phyloP scores from a whole-genome alignment of 2,888 invertebrate species.

The Crematogaster levior region DNA sequence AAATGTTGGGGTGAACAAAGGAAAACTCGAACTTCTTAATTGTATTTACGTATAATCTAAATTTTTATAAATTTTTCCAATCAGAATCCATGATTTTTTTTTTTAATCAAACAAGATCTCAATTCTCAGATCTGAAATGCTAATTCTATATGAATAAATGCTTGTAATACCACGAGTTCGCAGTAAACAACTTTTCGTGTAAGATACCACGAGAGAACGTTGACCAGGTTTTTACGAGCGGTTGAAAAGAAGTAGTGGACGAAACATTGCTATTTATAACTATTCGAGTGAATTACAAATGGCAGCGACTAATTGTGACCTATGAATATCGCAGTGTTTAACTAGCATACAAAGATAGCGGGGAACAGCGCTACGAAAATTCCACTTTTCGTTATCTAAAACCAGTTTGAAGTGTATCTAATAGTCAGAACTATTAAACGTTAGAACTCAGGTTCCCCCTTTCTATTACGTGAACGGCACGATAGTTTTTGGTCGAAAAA shows the following conservation, averaged over 20 bases:
- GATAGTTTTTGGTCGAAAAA: constrained; percentile 58
- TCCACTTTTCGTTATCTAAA: constrained; percentile 43
- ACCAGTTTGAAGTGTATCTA: constrained; percentile 64
- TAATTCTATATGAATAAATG: background rate
- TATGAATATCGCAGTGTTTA: background rate
- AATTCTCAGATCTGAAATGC: too few relatives aligned
- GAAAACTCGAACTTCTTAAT: too few relatives aligned
- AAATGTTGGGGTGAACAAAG: background rate
- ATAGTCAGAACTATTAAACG: constrained; percentile 35
- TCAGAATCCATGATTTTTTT: background rate
- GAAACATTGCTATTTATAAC: background rate
- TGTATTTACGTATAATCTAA: background rate
- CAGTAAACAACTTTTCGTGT: background rate
- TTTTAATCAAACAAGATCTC: background rate
- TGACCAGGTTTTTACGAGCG: background rate
- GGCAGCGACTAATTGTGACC: background rate
- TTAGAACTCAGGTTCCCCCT: constrained; percentile 45
- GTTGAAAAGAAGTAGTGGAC: background rate
- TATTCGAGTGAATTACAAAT: background rate
- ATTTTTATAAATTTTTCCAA: background rate
- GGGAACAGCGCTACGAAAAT: constrained; percentile 10
- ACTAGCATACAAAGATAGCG: constrained; percentile 7
- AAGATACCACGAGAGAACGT: background rate
- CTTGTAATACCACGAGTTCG: background rate
- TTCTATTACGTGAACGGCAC: constrained; percentile 39